phyloP scores from a whole-genome alignment of 2,113 vertebrate genomes.

The Campylomormyrus numenius region DNA sequence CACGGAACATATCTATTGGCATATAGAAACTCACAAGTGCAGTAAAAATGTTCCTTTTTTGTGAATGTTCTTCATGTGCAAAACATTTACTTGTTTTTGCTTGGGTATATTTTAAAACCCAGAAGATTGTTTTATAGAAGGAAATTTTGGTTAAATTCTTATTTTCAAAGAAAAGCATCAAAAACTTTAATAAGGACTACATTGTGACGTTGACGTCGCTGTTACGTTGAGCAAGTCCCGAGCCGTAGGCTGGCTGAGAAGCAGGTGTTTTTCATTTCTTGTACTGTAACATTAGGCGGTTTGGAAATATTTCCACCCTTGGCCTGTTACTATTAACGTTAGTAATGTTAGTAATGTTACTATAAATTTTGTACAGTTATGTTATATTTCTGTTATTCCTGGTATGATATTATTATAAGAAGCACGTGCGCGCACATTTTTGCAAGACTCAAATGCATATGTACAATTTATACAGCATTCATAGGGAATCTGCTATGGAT shows the following conservation, averaged over 20 bases:
- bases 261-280: not conserved
- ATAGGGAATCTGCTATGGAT: not conserved
- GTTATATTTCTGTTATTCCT: slow-evolving; percentile 3
- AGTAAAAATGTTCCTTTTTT: not conserved
- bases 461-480: not conserved
- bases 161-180: not conserved
- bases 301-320: not conserved
- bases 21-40: not conserved
- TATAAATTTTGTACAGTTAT: not conserved
- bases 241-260: not conserved
- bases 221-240: not conserved
- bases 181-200: not conserved
- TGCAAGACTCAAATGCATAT: not conserved
- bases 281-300: not conserved
- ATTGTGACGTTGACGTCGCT: not conserved
- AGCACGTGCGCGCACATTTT: not conserved
- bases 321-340: slow-evolving; percentile 3
- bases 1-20: not conserved
- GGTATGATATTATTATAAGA: not conserved
- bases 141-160: not conserved
- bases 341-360: not conserved
- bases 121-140: not conserved
- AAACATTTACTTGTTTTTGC: not conserved
- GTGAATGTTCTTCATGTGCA: not conserved
- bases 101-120: not conserved